Evolutionary conservation across 1,140 invertebrate species (phyloP).

Genomic region (Goniozus legneri): DNA sequence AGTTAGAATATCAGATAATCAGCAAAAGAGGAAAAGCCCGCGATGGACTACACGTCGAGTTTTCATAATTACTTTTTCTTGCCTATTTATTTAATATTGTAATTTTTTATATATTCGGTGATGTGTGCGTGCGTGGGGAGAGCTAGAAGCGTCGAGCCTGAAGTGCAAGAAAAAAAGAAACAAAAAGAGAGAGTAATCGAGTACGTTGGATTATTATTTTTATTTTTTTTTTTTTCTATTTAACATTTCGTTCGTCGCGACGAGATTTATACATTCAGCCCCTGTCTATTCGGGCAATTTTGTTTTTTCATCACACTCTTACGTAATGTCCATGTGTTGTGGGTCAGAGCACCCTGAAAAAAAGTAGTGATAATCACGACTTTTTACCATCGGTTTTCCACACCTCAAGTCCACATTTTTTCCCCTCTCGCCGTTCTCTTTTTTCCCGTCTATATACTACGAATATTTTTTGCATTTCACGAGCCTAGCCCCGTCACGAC

Average conservation of each 20-base stretch:
- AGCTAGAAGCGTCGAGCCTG: slow-evolving; percentile 29
- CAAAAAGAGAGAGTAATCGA: too few relatives aligned
- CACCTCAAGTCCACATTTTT: slow-evolving; percentile 4
- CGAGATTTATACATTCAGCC: slow-evolving; percentile 2
- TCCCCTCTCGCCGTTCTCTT: slow-evolving; percentile 14
- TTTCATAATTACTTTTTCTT: slow-evolving; percentile 29
- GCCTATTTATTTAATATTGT: slow-evolving; percentile 14
- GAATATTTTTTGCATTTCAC: slow-evolving; percentile 39
- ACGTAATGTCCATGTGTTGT: slow-evolving; percentile 54
- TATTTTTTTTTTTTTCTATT: slow-evolving; percentile 11
- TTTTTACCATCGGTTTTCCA: slow-evolving; percentile 9
- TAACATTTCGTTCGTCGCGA: slow-evolving; percentile 28
- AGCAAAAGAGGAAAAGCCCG: slow-evolving; percentile 13
- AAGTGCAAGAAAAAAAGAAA: too few relatives aligned
- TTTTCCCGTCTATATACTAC: too few relatives aligned
- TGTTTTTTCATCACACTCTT: slow-evolving; percentile 28
- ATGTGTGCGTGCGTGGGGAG: slow-evolving; percentile 44
- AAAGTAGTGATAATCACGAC: slow-evolving; percentile 10
- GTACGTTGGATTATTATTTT: slow-evolving; percentile 14
- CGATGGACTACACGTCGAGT: slow-evolving; percentile 28
- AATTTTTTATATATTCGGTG: slow-evolving; percentile 33
- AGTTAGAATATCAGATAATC: slow-evolving; percentile 9
- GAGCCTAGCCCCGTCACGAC: slow-evolving; percentile 45
- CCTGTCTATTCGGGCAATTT: background rate
- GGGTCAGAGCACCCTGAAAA: slow-evolving; percentile 53